A percentile compares a stretch with the other conserved stretches of the same genome.
phyloP scores from a whole-genome alignment of 2,113 vertebrate species.

The Lycaon pictus region DNA sequence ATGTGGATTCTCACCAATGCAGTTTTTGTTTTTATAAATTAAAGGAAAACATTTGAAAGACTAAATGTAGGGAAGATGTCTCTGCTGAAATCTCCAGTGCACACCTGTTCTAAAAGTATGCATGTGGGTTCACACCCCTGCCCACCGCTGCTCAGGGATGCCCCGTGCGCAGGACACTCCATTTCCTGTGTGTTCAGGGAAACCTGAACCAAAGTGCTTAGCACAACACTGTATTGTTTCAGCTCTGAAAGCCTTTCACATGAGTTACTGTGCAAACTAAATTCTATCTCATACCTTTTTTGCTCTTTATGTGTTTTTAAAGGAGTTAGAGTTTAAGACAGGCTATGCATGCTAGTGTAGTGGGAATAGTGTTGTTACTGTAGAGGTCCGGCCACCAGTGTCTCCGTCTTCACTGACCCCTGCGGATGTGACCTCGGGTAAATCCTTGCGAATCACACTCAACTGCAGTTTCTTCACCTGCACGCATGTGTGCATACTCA shows the following conservation, averaged over 20 bases:
- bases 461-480: background rate
- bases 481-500: accelerated
- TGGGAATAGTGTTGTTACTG: background rate
- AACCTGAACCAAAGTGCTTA: background rate
- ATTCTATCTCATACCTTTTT: background rate
- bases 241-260: background rate
- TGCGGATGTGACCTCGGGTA: background rate
- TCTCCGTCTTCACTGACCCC: too few species aligned
- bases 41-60: background rate
- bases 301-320: background rate
- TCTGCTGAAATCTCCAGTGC: background rate
- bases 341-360: accelerated
- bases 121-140: background rate
- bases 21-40: background rate
- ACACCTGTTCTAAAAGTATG: background rate
- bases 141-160: background rate
- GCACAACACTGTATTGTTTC: background rate
- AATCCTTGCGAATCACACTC: background rate
- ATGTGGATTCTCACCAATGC: slow-evolving; percentile 2
- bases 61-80: background rate
- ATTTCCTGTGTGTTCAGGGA: background rate
- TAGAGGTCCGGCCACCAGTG: background rate
- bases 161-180: accelerated
- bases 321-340: background rate
- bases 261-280: background rate